Evolutionary conservation across 2,888 invertebrate genomes (phyloP), one percentile per base, ranked within the genome.

Genomic region (Parnassius glacialis): DNA sequence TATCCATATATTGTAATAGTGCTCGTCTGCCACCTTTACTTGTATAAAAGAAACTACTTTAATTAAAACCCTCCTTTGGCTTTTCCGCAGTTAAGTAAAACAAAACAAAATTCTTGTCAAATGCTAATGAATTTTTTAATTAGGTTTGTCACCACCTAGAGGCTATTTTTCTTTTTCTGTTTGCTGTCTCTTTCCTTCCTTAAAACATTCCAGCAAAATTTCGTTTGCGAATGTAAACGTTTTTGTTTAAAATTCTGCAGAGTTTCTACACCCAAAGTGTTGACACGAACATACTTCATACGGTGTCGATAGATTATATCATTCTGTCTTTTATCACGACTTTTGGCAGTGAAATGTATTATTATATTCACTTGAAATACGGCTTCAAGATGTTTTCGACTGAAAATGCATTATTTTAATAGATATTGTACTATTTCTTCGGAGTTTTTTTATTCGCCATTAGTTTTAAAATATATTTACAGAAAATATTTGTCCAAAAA

Each of bases 301-400:
- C 11, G 12, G 59, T 55, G 55, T 59, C 62, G 58, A 62, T 62
- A 62, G 62, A 62, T 62, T 57, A 25, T 42, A 34, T 57, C 13
- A 44, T 62, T 62, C 62, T 47, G 13, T 48, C 48, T 50, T 58
- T 62, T 62, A 57, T 62, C 57, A 42, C 48, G 52, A 57, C 53
- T 57, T 53, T 57, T 54, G 62, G 53, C 62, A 57, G 48, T 50
- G 53, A 54, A 61, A 57, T 57, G 44, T 44, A 62, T 62, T 62
- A 61, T 53, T 57, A 50, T 50, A 62, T 62, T 62, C 57, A 57
- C 52, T 62, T 48, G 57, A 62, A 57, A 54, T 57, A 54, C 34
- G 34, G 34, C 57, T 16, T 61, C 50, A 54, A 55, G 55, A 57
- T 57, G 50, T 50, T 57, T 58, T 44, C 53, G 57, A 45, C 52